Base-by-base conservation (phyloP, 1,140 invertebrate genomes). In the Tetragnatha versicolor region DNA sequence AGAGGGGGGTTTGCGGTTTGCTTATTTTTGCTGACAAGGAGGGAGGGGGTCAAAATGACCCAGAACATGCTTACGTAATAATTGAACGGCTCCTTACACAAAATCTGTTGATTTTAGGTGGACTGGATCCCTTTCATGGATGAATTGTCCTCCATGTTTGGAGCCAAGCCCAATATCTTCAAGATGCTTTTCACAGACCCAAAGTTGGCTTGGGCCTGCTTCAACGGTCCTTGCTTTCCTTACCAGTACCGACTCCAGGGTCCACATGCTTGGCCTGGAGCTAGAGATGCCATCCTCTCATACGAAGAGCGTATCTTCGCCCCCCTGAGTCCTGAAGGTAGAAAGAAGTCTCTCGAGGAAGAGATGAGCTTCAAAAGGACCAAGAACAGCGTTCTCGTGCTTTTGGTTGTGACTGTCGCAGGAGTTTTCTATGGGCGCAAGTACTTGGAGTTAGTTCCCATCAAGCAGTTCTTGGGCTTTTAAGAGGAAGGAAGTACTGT, bases 181-280 rank as follows among this genome's bases (percentile, higher is more conserved):
- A 82, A 84, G 82, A 37, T 86, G 35, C 78, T 85, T 20, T 27
- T 83, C 10, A 82, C 31, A n/a, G 86, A 87, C 79, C 86, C 86
- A 0, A 60, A 33, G 22, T 81, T 88, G 20, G 86, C 84, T 0
- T 73, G 82, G 27, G 80, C 76, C 12, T 82, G 83, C 17, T 80
- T 85, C 5, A 84, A 87, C 80, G 87, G 87, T 12, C 84, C 87
- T 2, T 85, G 85, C 79, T 83, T 85, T 0, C 84, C 88, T 0
- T 89, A 88, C 79, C 88, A 87, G 70, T 89, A 86, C 81, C 82
- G 88, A 33, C 80, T 89, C 17, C 77, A 69, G 25, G 88, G 88
- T 4, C 87, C 86, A 3, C 81, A 85, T 27, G 63, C 81, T 10
- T 89, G 88, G 88, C 17, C 79, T 1, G 86, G 85, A 9, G 88